These are phyloP conservation scores for Megathymus violae DNA, from an alignment of 1,140 invertebrate species.

Conservation along the genomic window DNA sequence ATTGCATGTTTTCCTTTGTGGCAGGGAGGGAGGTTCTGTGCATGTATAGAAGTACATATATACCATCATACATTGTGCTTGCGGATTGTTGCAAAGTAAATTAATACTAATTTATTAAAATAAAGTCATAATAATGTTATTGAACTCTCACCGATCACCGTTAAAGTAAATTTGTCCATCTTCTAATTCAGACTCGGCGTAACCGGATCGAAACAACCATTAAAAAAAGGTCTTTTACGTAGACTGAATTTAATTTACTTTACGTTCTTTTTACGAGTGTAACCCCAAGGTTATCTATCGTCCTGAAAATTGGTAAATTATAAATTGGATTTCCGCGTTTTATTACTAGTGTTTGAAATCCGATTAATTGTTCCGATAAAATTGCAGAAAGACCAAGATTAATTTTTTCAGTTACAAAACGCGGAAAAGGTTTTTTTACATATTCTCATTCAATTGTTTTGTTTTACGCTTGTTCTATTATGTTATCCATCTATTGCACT, in stretches of 20 bases:
- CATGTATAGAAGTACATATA: too few species aligned
- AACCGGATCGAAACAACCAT: slow-evolving; percentile 23
- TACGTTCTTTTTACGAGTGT: slow-evolving; percentile 52
- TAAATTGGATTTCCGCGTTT: slow-evolving; percentile 56
- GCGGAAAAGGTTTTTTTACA: too few species aligned
- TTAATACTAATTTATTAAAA: too few species aligned
- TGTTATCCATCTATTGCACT: too few species aligned
- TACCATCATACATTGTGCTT: too few species aligned
- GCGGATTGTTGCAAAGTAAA: too few species aligned
- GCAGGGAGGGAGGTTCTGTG: too few species aligned
- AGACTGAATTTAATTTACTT: slow-evolving; percentile 55
- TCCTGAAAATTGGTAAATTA: slow-evolving; percentile 55
- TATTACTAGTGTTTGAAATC: slow-evolving; percentile 34
- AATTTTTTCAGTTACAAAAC: too few species aligned
- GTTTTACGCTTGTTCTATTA: too few species aligned
- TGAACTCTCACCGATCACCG: slow-evolving; percentile 29
- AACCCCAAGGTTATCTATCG: slow-evolving; percentile 44
- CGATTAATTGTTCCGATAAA: slow-evolving; percentile 6
- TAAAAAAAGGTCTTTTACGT: slow-evolving; percentile 37
- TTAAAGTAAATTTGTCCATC: slow-evolving; percentile 30
- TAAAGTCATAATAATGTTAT: too few species aligned
- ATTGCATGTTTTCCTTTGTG: too few species aligned
- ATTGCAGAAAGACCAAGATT: not conserved
- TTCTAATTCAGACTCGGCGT: slow-evolving; percentile 14
- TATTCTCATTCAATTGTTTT: too few species aligned